Evolutionary conservation across 2,888 invertebrate genomes (phyloP).

Genomic region (Serripes groenlandicus): DNA sequence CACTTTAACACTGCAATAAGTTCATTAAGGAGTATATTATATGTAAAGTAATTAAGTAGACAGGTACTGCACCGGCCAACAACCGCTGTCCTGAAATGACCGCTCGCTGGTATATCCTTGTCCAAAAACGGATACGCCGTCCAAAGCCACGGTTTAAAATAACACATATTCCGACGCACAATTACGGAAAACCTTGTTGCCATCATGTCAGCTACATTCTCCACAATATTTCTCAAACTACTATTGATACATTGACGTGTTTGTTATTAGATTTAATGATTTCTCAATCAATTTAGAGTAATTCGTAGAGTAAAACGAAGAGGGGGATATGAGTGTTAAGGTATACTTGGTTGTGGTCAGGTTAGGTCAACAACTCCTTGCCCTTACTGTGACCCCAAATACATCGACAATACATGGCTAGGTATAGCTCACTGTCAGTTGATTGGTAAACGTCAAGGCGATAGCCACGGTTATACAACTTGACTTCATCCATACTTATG

Average conservation of each 20-base stretch:
- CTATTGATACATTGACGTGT: too few relatives aligned
- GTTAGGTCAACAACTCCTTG: slow-evolving; percentile 64
- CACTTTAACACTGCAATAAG: neutral
- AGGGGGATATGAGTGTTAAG: neutral
- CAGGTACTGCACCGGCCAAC: slow-evolving; percentile 4
- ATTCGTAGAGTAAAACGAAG: too few relatives aligned
- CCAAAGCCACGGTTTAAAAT: too few relatives aligned
- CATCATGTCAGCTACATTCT: too few relatives aligned
- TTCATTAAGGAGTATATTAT: neutral
- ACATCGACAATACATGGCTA: slow-evolving; percentile 16
- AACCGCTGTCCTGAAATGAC: slow-evolving; percentile 57
- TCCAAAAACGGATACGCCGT: too few relatives aligned
- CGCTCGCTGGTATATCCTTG: slow-evolving; percentile 13
- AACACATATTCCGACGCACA: too few relatives aligned
- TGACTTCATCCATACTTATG: too few relatives aligned
- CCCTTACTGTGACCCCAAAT: slow-evolving; percentile 57
- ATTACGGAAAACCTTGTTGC: too few relatives aligned
- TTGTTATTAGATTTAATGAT: too few relatives aligned
- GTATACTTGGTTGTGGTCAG: slow-evolving; percentile 29
- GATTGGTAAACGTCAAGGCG: neutral
- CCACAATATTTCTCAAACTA: too few relatives aligned
- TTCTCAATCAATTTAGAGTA: too few relatives aligned
- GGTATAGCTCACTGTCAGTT: slow-evolving; percentile 14
- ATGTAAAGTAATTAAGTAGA: slow-evolving; percentile 4
- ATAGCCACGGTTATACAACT: slow-evolving; percentile 10